Evolutionary conservation across 2,888 invertebrate species (phyloP), one percentile per base, ranked within the genome.

Genomic region (Sinohyriopsis cumingii): DNA sequence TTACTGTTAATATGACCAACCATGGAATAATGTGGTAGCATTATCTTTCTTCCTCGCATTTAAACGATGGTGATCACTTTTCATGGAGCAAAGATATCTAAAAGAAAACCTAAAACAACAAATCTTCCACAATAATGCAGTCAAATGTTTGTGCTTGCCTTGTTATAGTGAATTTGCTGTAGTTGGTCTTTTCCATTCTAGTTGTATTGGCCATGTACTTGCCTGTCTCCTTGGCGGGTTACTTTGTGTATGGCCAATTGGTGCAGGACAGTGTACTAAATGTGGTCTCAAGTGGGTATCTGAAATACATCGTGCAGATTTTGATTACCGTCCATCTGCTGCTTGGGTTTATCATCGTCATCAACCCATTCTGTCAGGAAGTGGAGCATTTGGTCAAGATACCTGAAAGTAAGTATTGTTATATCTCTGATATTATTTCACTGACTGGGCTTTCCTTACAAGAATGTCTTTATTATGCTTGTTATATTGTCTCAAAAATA

Each of bases 221-320:
- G 5, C 91, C 95, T 45, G 90, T 96, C 53, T 94, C 95, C 0
- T 87, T 92, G 24, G 92, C 92, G 15, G 94, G 93, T 0, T 94
- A 93, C 87, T 91, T 92, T 15, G 92, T 93, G 9, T 94, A 93
- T 85, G 94, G 94, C 0, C 92, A 92, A 76, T 82, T 89, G 0
- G 93, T 95, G 5, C 93, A 95, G 12, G 94, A 94, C 84, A 95
- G 95, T 0, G 94, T 95, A 0, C 92, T 96, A 25, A 94, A 95
- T 86, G 92, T 93, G 0, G 88, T 94, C 15, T 84, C 91, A 0
- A 88, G 91, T 59, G 93, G 93, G 0, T 90, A 92, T 0, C 87
- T 93, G 63, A 92, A 93, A 0, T 90, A 92, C 12, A 89, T 92
- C 0, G 93, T 93, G 54, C 92, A 94, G 84, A 87, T 93, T 55